phyloP scores from a whole-genome alignment of 23 tunicate species.

The Diplosoma virens region DNA sequence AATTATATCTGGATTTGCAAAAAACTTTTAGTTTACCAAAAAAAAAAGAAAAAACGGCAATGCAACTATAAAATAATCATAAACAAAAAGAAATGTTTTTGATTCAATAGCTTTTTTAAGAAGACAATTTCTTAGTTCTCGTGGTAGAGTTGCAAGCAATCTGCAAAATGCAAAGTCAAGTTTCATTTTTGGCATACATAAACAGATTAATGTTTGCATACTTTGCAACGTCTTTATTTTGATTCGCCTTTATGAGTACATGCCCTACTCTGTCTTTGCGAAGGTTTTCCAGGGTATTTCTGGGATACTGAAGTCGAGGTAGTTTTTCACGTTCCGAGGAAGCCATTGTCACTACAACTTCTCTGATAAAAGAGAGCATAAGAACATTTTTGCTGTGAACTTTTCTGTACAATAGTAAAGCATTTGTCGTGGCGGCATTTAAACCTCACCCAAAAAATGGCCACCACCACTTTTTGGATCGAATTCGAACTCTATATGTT shows the following conservation, averaged over 20 bases:
- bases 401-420: not conserved
- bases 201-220: not conserved
- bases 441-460: conserved; percentile 3
- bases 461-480: conserved; percentile 9
- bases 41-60: too few relatives aligned
- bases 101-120: too few relatives aligned
- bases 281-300: not conserved
- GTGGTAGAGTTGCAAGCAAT: not conserved
- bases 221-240: conserved; percentile 8
- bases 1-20: too few relatives aligned
- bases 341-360: conserved; percentile 1
- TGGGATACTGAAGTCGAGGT: not conserved
- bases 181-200: not conserved
- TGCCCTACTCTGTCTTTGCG: not conserved
- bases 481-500: not conserved
- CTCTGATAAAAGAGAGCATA: not conserved
- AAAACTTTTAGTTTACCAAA: too few relatives aligned
- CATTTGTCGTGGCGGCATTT: conserved; percentile 8
- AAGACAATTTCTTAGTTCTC: too few relatives aligned
- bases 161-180: not conserved
- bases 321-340: not conserved
- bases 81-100: too few relatives aligned
- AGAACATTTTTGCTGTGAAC: not conserved
- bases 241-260: not conserved
- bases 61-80: too few relatives aligned